Conservation (phyloP, 2,888 invertebrate species). For the Ornithoptera alexandrae region DNA sequence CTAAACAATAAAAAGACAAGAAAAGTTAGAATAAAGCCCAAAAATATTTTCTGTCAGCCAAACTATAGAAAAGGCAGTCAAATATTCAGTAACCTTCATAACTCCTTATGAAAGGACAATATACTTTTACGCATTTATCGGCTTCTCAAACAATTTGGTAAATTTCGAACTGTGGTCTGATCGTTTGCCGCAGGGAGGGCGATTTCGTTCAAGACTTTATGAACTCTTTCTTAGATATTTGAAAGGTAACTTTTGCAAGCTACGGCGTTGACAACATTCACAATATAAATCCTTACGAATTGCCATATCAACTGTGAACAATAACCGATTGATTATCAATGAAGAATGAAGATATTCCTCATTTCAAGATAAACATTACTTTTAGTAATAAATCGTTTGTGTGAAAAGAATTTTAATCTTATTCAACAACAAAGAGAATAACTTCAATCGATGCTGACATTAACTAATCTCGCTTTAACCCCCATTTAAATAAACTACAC, state of each 20-base stretch:
- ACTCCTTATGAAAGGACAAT: conserved; percentile 1
- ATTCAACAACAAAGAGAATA: too few relatives aligned
- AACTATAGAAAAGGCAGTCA: background rate
- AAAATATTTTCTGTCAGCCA: background rate
- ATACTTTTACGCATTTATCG: conserved; percentile 1
- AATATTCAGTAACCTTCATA: background rate
- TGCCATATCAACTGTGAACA: too few relatives aligned
- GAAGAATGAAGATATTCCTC: too few relatives aligned
- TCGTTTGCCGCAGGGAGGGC: background rate
- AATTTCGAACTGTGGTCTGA: background rate
- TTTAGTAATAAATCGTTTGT: too few relatives aligned
- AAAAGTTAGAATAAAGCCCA: background rate
- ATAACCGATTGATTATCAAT: too few relatives aligned
- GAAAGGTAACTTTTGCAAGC: background rate
- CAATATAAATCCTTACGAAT: too few relatives aligned
- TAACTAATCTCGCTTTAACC: background rate
- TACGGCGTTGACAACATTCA: background rate
- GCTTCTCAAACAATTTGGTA: conserved; percentile 1
- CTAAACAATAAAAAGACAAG: background rate
- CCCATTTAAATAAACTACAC: background rate
- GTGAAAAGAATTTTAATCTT: too few relatives aligned
- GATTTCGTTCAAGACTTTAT: background rate
- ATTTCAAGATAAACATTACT: too few relatives aligned
- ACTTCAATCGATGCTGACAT: too few relatives aligned
- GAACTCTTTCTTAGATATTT: background rate